These are phyloP conservation scores for Ammospiza maritima DNA, from an alignment of 2,797 vertebrate species.

Conservation along the genomic window DNA sequence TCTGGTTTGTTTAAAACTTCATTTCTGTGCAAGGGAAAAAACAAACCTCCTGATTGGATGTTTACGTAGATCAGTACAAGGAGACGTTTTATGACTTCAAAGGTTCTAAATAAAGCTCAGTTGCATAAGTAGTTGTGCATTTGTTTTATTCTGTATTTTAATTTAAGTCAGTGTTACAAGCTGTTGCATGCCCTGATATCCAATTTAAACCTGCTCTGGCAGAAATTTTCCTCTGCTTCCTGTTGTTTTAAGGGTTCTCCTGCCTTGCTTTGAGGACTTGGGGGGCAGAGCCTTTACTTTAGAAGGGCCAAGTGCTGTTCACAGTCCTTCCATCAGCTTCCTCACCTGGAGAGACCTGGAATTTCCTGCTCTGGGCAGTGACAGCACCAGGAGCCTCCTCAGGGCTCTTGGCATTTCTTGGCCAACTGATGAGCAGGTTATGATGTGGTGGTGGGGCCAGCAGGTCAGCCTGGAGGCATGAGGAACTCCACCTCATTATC, in stretches of 20 bases:
- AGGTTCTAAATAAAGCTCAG: slow-evolving; percentile 71
- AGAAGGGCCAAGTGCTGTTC: not conserved
- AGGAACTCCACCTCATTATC: not conserved
- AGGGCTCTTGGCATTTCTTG: not conserved
- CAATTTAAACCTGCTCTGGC: not conserved
- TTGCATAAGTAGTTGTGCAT: not conserved
- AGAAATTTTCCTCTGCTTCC: not conserved
- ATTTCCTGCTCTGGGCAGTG: not conserved
- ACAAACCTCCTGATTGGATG: slow-evolving; percentile 47
- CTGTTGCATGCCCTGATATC: not conserved
- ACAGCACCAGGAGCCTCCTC: not conserved
- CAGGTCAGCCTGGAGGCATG: not conserved
- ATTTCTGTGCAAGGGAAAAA: slow-evolving; percentile 38
- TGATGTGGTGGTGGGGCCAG: not conserved
- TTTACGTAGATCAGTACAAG: slow-evolving; percentile 49
- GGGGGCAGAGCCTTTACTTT: not conserved
- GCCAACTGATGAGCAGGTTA: not conserved
- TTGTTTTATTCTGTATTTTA: not conserved
- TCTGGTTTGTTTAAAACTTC: slow-evolving; percentile 53
- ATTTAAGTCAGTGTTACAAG: not conserved
- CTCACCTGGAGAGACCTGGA: not conserved
- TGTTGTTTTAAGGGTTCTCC: not conserved
- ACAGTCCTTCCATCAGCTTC: not conserved
- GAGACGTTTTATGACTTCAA: slow-evolving; percentile 64
- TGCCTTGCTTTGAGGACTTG: not conserved